Conservation (phyloP, 2,888 invertebrate genomes). For the Osmoderma eremita region DNA sequence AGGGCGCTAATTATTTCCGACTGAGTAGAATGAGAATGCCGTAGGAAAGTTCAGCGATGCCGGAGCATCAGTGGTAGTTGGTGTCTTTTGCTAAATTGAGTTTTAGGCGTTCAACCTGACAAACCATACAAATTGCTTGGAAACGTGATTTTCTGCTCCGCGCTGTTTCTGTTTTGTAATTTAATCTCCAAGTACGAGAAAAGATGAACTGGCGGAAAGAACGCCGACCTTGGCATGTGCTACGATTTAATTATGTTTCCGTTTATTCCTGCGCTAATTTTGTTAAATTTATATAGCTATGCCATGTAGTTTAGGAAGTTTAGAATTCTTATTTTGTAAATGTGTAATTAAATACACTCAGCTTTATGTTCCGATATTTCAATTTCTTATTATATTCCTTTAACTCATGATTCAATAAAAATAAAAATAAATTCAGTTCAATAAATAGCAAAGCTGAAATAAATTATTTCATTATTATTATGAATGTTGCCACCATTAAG, state of each 20-base stretch:
- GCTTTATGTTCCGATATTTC: too few species aligned
- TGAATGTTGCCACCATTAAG: too few species aligned
- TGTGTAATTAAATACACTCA: too few species aligned
- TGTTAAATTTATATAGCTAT: conserved; percentile 1
- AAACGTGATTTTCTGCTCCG: conserved; percentile 33
- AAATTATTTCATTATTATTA: too few species aligned
- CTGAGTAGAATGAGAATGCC: conserved; percentile 15
- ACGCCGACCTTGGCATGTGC: conserved; percentile 3
- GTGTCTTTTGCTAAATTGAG: conserved; percentile 31
- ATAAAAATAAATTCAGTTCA: too few species aligned
- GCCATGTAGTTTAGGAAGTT: background rate
- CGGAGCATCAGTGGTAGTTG: conserved; percentile 16
- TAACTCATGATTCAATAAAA: too few species aligned
- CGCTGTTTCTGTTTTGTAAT: conserved; percentile 28
- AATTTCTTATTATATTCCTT: too few species aligned
- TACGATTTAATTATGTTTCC: conserved; percentile 18
- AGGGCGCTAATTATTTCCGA: conserved; percentile 34
- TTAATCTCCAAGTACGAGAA: conserved; percentile 23
- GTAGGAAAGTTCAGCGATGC: conserved; percentile 15
- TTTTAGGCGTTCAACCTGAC: conserved; percentile 30
- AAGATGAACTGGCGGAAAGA: conserved; percentile 7
- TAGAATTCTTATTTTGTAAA: too few species aligned
- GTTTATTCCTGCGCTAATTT: conserved; percentile 10
- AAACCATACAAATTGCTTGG: conserved; percentile 32
- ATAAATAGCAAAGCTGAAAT: too few species aligned